These are phyloP conservation scores for Spodoptera frugiperda DNA, from an alignment of 1,140 invertebrate species.

Conservation along the genomic window DNA sequence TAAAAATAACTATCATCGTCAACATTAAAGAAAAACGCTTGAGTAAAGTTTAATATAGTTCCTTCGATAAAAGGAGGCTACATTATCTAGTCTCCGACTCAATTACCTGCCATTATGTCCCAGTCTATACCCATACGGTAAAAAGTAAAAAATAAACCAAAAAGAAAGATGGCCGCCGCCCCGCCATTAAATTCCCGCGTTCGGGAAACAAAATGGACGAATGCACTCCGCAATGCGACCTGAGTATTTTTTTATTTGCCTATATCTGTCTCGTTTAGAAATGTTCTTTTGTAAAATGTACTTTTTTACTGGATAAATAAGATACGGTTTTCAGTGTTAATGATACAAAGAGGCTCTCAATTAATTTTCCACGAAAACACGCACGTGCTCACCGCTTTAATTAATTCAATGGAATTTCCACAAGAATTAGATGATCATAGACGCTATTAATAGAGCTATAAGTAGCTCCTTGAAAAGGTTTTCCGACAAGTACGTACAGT, in stretches of 20 bases:
- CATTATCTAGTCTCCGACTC: not conserved
- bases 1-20: not conserved
- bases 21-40: not conserved
- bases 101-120: conserved; percentile 16
- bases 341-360: too few species aligned
- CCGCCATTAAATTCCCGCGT: conserved; percentile 24
- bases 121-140: not conserved
- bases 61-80: conserved; percentile 1
- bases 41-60: conserved; percentile 2
- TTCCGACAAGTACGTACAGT: too few species aligned
- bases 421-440: too few species aligned
- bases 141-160: not conserved
- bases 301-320: not conserved
- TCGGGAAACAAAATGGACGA: conserved; percentile 26
- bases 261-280: not conserved
- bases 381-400: too few species aligned
- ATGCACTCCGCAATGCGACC: conserved; percentile 21
- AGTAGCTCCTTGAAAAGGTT: too few species aligned
- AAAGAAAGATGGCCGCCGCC: not conserved
- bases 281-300: too few species aligned
- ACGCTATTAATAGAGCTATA: too few species aligned
- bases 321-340: not conserved
- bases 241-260: not conserved
- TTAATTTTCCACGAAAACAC: too few species aligned
- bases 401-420: too few species aligned